Evolutionary conservation across 2,113 vertebrate species (phyloP).

Genomic region (Xyliphius kryptos): DNA sequence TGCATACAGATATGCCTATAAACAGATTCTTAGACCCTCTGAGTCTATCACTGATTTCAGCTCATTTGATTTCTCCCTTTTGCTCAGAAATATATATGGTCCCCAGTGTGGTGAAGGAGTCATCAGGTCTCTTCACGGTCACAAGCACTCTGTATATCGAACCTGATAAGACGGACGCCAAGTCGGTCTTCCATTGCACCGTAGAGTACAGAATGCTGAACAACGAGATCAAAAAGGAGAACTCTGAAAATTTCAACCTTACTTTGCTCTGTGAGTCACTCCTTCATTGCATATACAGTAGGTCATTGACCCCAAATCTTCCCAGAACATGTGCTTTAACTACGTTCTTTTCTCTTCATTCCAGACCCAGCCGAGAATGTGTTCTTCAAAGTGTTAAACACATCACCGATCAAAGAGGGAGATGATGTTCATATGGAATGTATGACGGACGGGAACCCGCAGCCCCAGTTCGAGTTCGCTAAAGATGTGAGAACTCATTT

Average conservation of each 20-base stretch:
- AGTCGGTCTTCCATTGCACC: constrained; percentile 65
- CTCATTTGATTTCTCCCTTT: neutral
- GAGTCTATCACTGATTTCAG: no score
- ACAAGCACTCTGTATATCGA: constrained; percentile 69
- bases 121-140: constrained; percentile 70
- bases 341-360: constrained; percentile 31
- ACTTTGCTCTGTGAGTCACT: constrained; percentile 76
- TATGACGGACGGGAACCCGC: constrained; percentile 73
- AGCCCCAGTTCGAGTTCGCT: constrained; percentile 62
- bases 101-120: constrained; percentile 67
- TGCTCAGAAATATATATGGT: constrained; percentile 62
- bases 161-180: constrained; percentile 63
- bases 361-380: constrained; percentile 74
- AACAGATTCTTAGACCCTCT: no score
- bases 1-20: no score
- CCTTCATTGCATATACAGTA: no score
- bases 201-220: constrained; percentile 65
- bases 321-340: neutral
- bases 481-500: constrained; percentile 55
- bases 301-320: no score
- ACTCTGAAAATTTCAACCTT: constrained; percentile 63
- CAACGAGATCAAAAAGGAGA: constrained; percentile 39
- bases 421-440: constrained; percentile 71
- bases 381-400: constrained; percentile 58
- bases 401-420: constrained; percentile 69